Percentiles rank a stretch among this genome's conserved stretches.
These are phyloP conservation scores for Pseudopipra pipra DNA, from an alignment of 2,113 vertebrate species.

Conservation along the genomic window DNA sequence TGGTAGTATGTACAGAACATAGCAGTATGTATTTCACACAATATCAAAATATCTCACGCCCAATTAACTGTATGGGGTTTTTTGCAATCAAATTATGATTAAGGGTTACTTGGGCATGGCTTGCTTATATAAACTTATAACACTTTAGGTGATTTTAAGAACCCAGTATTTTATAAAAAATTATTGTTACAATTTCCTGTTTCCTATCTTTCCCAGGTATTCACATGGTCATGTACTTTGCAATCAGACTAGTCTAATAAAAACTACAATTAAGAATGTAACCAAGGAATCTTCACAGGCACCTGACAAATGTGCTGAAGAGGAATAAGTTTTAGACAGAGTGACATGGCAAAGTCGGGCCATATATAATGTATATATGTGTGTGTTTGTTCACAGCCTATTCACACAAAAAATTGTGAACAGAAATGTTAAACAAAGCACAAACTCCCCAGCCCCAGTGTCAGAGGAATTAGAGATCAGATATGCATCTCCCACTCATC, in stretches of 20 bases:
- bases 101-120: neutral
- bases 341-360: neutral
- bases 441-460: neutral
- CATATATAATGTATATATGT: neutral
- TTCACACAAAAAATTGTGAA: neutral
- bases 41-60: neutral
- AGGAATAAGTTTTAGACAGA: neutral
- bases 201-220: neutral
- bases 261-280: neutral
- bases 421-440: constrained; percentile 17
- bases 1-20: neutral
- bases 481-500: constrained; percentile 5
- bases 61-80: neutral
- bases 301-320: neutral
- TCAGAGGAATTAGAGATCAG: constrained; percentile 10
- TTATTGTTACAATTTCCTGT: neutral
- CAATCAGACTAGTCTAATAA: neutral
- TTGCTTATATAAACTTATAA: neutral
- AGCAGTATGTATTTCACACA: neutral
- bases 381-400: neutral
- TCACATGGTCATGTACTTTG: neutral
- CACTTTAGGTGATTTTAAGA: neutral
- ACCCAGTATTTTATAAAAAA: neutral
- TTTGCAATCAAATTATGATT: neutral
- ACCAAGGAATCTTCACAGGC: neutral